phyloP scores from a whole-genome alignment of 2,888 invertebrate genomes.

The Mechanitis messenoides region DNA sequence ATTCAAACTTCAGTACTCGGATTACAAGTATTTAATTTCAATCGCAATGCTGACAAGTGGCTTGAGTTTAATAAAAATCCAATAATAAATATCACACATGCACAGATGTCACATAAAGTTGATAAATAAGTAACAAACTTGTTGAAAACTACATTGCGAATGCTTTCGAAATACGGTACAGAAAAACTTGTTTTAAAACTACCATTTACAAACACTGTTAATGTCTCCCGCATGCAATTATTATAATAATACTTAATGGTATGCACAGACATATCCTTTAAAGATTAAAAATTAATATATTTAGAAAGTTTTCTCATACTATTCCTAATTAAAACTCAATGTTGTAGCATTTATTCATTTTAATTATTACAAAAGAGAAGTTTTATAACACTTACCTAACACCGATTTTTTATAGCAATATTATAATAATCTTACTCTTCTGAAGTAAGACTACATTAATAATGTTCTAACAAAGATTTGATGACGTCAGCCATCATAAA shows the following conservation, averaged over 20 bases:
- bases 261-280: background rate
- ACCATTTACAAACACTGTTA: constrained; percentile 30
- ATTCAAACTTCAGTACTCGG: constrained; percentile 14
- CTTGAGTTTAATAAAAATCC: constrained; percentile 12
- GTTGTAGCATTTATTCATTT: background rate
- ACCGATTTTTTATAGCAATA: too few species aligned
- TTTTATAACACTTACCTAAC: too few species aligned
- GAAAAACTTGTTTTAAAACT: constrained; percentile 37
- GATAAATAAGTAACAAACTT: constrained; percentile 20
- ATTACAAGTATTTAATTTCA: constrained; percentile 22
- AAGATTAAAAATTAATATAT: background rate
- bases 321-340: too few species aligned
- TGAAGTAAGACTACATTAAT: too few species aligned
- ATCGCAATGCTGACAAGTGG: constrained; percentile 9
- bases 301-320: background rate
- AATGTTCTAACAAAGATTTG: too few species aligned
- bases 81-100: constrained; percentile 3
- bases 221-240: constrained; percentile 18
- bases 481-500: too few species aligned
- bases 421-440: too few species aligned
- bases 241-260: background rate
- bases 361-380: too few species aligned
- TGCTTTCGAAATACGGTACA: constrained; percentile 52
- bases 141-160: constrained; percentile 46
- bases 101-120: constrained; percentile 17